Base-by-base conservation (phyloP, 2,888 invertebrate species). In the Tetragnatha montana region DNA sequence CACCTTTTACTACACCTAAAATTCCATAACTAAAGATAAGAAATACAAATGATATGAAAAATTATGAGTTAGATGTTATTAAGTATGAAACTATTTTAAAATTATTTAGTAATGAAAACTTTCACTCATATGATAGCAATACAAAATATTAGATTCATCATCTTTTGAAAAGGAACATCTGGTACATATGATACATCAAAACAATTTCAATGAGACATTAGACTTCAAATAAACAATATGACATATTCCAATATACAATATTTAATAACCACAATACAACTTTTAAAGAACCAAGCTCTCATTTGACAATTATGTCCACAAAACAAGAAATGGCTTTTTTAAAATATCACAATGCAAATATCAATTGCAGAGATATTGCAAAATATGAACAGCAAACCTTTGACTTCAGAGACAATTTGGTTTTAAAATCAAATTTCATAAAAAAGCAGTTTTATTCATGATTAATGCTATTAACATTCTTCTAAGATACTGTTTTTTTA, bases 341-440 rank as follows among this genome's bases (percentile, higher is more conserved):
- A 88, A 89, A 89, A 89, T 89, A 89, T 89, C 89, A 89, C 89
- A 89, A 89, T 85, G 73, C 78, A 89, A 50, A 84, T 76, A n/a
- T n/a, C n/a, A n/a, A n/a, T 84, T 89, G 84, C 81, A 71, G 60
- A 78, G 51, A 81, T 89, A 81, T 89, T 81, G 84, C 80, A 85
- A 85, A 60, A 50, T 73, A 83, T 50, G 69, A 71, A 35, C 35
- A 35, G 35, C 35, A 35, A 35, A 35, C 35, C 35, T 35, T 35
- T 35, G 35, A 35, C 35, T 35, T 35, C 35, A 35, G 35, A 35
- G 35, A 35, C 35, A 35, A 35, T 35, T 35, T 35, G 35, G 35
- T 35, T 35, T 35, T 35, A 35, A 35, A 35, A 35, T 35, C 35
- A 35, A 35, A 35, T 35, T 35, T 35, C 2, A 35, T 35, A 35